phyloP scores from a whole-genome alignment of 2,888 invertebrate species.

The Philonicus albiceps region DNA sequence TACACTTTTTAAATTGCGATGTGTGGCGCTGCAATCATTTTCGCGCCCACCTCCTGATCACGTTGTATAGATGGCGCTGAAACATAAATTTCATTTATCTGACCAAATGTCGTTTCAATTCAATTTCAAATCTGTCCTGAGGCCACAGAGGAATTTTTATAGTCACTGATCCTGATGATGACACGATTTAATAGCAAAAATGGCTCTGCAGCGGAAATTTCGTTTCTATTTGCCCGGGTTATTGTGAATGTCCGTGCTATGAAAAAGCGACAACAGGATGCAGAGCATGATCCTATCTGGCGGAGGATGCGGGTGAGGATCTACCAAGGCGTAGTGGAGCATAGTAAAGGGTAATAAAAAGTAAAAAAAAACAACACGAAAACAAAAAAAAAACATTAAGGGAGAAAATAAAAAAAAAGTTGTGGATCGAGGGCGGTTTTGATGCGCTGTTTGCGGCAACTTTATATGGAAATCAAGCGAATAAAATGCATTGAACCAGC shows the following conservation, averaged over 20 bases:
- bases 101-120: conserved; percentile 18
- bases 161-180: background rate
- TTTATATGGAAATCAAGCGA: conserved; percentile 5
- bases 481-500: background rate
- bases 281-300: background rate
- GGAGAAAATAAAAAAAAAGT: no score
- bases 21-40: background rate
- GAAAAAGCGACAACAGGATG: background rate
- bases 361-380: background rate
- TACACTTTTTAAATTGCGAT: background rate
- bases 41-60: background rate
- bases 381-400: no score
- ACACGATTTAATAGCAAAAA: background rate
- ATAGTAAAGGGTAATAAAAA: background rate
- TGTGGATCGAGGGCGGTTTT: background rate
- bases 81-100: background rate
- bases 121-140: background rate
- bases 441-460: background rate
- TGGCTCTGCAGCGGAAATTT: background rate
- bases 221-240: background rate
- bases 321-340: background rate
- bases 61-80: background rate
- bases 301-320: background rate
- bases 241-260: background rate
- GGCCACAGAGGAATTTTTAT: background rate